Percentiles rank a stretch among this genome's conserved stretches.
Evolutionary conservation across 2,113 vertebrate species (phyloP).

Genomic region (Fregetta grallaria): DNA sequence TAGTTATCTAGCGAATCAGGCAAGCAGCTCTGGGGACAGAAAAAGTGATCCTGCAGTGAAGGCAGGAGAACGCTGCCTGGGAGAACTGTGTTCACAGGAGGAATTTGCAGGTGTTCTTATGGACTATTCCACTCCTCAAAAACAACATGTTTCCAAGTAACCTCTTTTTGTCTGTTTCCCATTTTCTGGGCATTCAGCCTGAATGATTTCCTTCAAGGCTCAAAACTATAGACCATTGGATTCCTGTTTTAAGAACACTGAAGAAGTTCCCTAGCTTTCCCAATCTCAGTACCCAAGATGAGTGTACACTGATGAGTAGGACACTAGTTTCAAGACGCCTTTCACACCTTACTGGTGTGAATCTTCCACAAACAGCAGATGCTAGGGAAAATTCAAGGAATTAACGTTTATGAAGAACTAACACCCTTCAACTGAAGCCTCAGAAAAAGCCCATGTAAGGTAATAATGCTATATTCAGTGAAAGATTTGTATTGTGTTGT

Average conservation of each 20-base stretch:
- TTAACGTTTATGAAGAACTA: neutral
- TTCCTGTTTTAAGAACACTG: neutral
- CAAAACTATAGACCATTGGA: neutral
- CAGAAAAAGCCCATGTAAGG: neutral
- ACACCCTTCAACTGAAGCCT: neutral
- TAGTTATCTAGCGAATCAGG: neutral
- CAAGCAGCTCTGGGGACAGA: neutral
- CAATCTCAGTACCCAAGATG: neutral
- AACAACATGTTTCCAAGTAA: neutral
- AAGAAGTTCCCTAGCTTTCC: neutral
- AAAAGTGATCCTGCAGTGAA: neutral
- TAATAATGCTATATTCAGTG: neutral
- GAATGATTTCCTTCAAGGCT: neutral
- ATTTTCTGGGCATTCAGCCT: neutral
- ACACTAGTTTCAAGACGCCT: neutral
- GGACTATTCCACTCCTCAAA: neutral
- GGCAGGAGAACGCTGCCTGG: neutral
- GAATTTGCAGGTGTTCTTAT: neutral
- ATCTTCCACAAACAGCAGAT: neutral
- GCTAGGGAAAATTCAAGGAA: neutral
- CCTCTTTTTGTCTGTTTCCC: neutral
- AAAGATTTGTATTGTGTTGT: neutral
- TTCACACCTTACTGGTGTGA: neutral
- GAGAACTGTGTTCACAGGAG: neutral
- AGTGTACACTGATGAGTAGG: neutral